A percentile compares a stretch with the other conserved stretches of the same genome.
These are phyloP conservation scores for Drosophila truncata DNA, from an alignment of 1,140 invertebrate genomes.

Conservation along the genomic window DNA sequence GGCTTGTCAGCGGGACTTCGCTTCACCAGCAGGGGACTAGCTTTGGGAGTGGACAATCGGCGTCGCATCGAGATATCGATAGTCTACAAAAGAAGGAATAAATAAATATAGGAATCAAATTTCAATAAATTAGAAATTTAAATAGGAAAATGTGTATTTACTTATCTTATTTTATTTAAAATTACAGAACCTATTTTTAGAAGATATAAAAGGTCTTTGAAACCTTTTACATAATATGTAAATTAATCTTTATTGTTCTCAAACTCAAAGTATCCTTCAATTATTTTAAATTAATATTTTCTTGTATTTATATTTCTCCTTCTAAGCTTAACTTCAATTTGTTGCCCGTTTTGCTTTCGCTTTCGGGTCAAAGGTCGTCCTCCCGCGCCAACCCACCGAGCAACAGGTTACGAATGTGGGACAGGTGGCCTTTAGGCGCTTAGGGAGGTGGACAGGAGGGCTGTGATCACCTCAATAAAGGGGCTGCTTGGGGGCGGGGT, in stretches of 20 bases:
- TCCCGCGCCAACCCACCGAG: conserved; percentile 19
- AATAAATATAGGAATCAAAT: too few relatives aligned
- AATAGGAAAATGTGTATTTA: not conserved
- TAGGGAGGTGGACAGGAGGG: conserved; percentile 24
- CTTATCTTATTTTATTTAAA: not conserved
- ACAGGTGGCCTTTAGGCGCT: conserved; percentile 77
- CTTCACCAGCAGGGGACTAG: conserved; percentile 87
- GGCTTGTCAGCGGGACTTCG: conserved; percentile 77
- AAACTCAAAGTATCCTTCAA: not conserved
- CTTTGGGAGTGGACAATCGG: conserved; percentile 90
- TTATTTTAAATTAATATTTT: not conserved
- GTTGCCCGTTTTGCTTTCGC: conserved; percentile 33
- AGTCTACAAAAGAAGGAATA: conserved; percentile 35
- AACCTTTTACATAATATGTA: not conserved
- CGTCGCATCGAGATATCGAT: conserved; percentile 87
- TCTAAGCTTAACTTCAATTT: not conserved
- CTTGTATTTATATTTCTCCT: not conserved
- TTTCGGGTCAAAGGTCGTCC: conserved; percentile 61
- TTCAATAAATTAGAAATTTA: not conserved
- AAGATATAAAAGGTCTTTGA: not conserved
- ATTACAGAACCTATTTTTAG: not conserved
- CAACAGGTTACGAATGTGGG: conserved; percentile 79
- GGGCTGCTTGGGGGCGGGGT: conserved; percentile 41
- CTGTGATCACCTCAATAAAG: not conserved
- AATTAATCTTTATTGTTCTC: not conserved